Conservation (phyloP, 2,113 vertebrate genomes). For the Rhynchopsitta pachyrhyncha region DNA sequence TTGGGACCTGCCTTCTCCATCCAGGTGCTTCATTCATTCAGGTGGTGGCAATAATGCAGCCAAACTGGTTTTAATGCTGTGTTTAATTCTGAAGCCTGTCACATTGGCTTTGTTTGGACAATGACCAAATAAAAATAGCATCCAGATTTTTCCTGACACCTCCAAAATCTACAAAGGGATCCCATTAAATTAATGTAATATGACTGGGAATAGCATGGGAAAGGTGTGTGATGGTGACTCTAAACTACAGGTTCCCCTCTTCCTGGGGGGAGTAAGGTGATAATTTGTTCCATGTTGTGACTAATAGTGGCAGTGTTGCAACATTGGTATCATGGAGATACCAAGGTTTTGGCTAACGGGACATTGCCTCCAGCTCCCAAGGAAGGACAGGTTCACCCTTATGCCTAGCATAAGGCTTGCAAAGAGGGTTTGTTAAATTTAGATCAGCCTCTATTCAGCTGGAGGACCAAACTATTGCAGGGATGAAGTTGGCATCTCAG, state of each 20-base stretch:
- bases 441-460: neutral
- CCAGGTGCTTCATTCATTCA: conserved; percentile 42
- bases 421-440: neutral
- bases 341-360: neutral
- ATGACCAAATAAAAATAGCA: neutral
- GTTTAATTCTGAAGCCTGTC: neutral
- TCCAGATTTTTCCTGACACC: neutral
- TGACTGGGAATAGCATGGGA: neutral
- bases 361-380: neutral
- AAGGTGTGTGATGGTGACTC: neutral
- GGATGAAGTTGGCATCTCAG: neutral
- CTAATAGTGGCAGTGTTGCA: neutral
- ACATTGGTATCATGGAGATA: neutral
- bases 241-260: neutral
- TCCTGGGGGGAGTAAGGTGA: neutral
- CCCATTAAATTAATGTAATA: neutral
- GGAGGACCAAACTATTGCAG: neutral
- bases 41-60: conserved; percentile 48
- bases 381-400: neutral
- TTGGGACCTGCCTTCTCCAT: conserved; percentile 59
- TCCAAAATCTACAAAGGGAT: neutral
- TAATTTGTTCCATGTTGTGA: neutral
- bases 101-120: neutral
- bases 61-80: conserved; percentile 45
- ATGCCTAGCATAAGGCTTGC: neutral